A percentile compares a stretch with the other conserved stretches of the same genome.
phyloP scores from a whole-genome alignment of 1,140 invertebrate genomes.

The Tenebrio molitor region DNA sequence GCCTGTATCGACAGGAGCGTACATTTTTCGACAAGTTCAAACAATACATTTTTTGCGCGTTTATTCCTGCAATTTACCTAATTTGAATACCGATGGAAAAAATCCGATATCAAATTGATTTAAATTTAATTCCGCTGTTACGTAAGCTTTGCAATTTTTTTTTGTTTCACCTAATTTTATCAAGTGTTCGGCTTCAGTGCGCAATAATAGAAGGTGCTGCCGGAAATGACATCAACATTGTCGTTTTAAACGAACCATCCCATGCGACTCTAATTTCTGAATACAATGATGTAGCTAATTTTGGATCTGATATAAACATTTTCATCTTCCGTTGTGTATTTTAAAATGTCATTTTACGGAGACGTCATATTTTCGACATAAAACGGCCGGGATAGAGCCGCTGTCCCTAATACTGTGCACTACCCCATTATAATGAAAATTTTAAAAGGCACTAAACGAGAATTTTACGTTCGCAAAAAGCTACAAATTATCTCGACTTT shows the following conservation, averaged over 20 bases:
- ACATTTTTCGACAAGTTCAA: too few relatives aligned
- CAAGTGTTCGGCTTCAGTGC: slow-evolving; percentile 9
- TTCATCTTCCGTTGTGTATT: neutral
- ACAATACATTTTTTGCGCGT: too few relatives aligned
- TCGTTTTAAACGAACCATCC: slow-evolving; percentile 7
- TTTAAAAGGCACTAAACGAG: neutral
- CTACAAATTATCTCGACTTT: neutral
- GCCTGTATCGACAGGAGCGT: slow-evolving; percentile 1
- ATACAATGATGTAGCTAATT: slow-evolving; percentile 33
- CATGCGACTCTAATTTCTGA: slow-evolving; percentile 13
- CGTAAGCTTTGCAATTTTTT: too few relatives aligned
- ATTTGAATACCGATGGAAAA: too few relatives aligned
- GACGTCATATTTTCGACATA: neutral
- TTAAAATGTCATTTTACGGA: slow-evolving; percentile 20
- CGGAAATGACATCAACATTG: slow-evolving; percentile 34
- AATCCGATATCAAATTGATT: too few relatives aligned
- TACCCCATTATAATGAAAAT: neutral
- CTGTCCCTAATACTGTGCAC: neutral
- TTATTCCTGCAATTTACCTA: too few relatives aligned
- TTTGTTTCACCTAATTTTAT: slow-evolving; percentile 5
- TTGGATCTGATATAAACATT: slow-evolving; percentile 25
- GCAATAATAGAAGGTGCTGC: slow-evolving; percentile 25
- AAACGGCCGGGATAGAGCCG: neutral
- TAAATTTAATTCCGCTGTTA: too few relatives aligned
- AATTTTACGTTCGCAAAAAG: neutral